Base-by-base conservation (phyloP, 2,113 vertebrate species). In the Oceanodroma tethys region DNA sequence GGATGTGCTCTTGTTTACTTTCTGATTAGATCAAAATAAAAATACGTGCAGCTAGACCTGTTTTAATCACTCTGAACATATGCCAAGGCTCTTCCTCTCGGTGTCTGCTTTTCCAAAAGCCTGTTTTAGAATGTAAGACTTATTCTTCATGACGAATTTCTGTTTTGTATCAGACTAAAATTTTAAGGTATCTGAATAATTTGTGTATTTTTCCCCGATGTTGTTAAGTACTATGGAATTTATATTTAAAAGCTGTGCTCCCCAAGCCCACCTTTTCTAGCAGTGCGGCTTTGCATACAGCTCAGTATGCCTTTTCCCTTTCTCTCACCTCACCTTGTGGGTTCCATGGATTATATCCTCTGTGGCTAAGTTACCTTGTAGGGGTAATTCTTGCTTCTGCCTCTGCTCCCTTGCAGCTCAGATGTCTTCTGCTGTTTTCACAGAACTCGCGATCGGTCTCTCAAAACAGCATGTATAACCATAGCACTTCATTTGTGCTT, bases 1-100 rank as follows among this genome's bases (percentile, higher is more conserved):
- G 93, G 70, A 91, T 96, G 36, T 88, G 84, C 43, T 89, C 73
- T 90, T 96, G 83, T 92, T 93, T 96, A 55, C 70, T 80, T 87
- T 91, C 47, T 88, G 91, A 93, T 96, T 90, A 94, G 89, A 93
- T 89, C 93, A 96, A 91, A 94, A 96, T 90, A 93, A 95, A 93
- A 94, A 85, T 79, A 47, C 58, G 62, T 85, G 73, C n/a, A 74
- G 91, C 91, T 84, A 96, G 81, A 82, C 87, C 2, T 11, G 78
- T 95, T 90, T 91, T 85, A 85, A 91, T 91, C 45, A 34, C 68
- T 79, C 55, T 91, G 78, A 85, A 85, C 48, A 55, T 56, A 71
- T 13, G 75, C 88, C 75, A 94, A 22, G 34, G 36, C 60, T 95
- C 25, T 13, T 96, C 40, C 73, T 89, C 86, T 91, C 68, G 36